Conservation (phyloP, 2,113 vertebrate genomes). For the Nansenia antarctica region DNA sequence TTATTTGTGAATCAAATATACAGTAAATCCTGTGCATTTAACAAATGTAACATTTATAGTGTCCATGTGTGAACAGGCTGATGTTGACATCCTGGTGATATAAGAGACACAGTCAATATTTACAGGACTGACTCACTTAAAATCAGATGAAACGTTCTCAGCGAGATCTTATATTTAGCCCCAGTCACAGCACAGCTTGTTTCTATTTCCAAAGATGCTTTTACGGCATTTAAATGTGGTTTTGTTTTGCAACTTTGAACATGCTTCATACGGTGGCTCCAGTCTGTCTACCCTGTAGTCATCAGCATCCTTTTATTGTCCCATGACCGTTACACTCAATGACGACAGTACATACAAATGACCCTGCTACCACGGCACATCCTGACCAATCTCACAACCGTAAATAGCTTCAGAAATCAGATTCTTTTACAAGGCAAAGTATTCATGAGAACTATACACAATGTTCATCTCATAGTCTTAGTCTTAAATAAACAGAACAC, state of each 20-base stretch:
- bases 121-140: background rate
- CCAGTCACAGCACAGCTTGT: constrained; percentile 47
- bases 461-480: too few relatives aligned
- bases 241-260: constrained; percentile 59
- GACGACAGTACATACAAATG: constrained; percentile 30
- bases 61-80: background rate
- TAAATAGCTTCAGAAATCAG: background rate
- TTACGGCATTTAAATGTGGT: constrained; percentile 63
- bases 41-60: background rate
- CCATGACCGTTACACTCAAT: constrained; percentile 47
- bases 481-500: too few relatives aligned
- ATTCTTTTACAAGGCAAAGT: background rate
- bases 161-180: constrained; percentile 27
- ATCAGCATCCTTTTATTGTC: constrained; percentile 67
- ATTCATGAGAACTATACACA: background rate
- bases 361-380: constrained; percentile 29
- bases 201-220: constrained; percentile 60
- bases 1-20: too few relatives aligned
- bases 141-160: constrained; percentile 23
- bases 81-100: background rate
- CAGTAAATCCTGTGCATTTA: background rate
- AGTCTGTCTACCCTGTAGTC: constrained; percentile 58
- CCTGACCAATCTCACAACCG: constrained; percentile 26
- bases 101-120: too few relatives aligned
- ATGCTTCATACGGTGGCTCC: constrained; percentile 59